Conservation (phyloP, 1,140 invertebrate species). For the Nasonia giraulti region DNA sequence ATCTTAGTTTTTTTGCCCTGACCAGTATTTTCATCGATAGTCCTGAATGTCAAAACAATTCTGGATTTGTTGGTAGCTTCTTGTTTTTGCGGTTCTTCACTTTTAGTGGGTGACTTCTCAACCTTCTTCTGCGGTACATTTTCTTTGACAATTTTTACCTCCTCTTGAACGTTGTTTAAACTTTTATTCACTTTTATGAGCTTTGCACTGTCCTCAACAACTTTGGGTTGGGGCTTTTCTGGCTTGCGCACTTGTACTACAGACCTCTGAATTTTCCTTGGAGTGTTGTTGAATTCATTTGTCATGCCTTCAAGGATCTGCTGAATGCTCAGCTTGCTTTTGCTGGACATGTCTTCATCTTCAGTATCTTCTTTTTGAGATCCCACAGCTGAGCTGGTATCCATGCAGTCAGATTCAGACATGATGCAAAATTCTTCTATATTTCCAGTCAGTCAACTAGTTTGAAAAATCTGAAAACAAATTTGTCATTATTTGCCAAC, state of each 20-base stretch:
- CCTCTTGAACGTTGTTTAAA: conserved; percentile 44
- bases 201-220: conserved; percentile 36
- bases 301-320: conserved; percentile 74
- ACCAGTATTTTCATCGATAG: conserved; percentile 71
- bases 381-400: conserved; percentile 61
- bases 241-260: conserved; percentile 24
- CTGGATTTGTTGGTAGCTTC: conserved; percentile 60
- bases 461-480: conserved; percentile 11
- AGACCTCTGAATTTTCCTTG: conserved; percentile 21
- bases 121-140: conserved; percentile 33
- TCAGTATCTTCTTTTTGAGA: conserved; percentile 63
- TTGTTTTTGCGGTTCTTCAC: conserved; percentile 53
- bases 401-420: conserved; percentile 59
- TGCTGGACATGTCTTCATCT: conserved; percentile 62
- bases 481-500: neutral
- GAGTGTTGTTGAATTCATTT: conserved; percentile 71
- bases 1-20: conserved; percentile 69
- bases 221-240: conserved; percentile 37
- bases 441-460: conserved; percentile 5
- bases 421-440: conserved; percentile 47
- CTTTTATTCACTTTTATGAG: conserved; percentile 19
- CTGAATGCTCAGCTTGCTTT: conserved; percentile 69
- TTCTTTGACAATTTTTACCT: conserved; percentile 54
- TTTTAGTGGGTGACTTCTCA: conserved; percentile 55
- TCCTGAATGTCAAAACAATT: conserved; percentile 72